These are phyloP conservation scores for Bujurquina vittata DNA, from an alignment of 2,113 vertebrate genomes.

Conservation along the genomic window DNA sequence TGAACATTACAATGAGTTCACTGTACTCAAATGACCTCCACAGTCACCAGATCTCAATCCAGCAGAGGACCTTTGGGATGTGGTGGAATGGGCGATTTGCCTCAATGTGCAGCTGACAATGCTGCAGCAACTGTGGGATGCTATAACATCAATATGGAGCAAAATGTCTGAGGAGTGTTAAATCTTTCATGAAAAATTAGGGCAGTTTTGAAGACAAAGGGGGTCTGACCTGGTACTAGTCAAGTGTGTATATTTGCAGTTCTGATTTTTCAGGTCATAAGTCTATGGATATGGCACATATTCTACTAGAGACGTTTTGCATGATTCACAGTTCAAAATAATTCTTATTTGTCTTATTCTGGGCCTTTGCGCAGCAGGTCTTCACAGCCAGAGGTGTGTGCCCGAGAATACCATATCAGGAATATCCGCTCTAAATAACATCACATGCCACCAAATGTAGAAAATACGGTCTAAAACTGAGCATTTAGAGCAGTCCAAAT, in stretches of 20 bases:
- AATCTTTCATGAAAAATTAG: background rate
- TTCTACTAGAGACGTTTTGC: background rate
- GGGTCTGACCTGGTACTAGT: background rate
- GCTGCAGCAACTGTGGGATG: background rate
- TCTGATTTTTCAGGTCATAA: background rate
- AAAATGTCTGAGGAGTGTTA: background rate
- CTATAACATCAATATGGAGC: background rate
- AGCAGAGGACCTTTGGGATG: background rate
- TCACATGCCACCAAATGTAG: background rate
- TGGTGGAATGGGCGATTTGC: fast-evolving
- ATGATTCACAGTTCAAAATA: background rate
- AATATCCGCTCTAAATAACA: background rate
- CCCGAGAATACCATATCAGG: background rate
- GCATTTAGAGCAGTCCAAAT: background rate
- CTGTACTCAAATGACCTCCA: background rate
- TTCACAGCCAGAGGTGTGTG: no score
- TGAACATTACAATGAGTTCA: background rate
- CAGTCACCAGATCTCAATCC: background rate
- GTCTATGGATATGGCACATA: background rate
- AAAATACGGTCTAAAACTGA: background rate
- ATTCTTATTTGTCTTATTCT: background rate
- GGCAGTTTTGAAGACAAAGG: background rate
- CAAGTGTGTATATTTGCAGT: background rate
- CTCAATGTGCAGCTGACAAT: background rate
- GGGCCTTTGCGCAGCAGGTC: background rate